Conservation (phyloP, 2,888 invertebrate species). For the Drepana falcataria region DNA sequence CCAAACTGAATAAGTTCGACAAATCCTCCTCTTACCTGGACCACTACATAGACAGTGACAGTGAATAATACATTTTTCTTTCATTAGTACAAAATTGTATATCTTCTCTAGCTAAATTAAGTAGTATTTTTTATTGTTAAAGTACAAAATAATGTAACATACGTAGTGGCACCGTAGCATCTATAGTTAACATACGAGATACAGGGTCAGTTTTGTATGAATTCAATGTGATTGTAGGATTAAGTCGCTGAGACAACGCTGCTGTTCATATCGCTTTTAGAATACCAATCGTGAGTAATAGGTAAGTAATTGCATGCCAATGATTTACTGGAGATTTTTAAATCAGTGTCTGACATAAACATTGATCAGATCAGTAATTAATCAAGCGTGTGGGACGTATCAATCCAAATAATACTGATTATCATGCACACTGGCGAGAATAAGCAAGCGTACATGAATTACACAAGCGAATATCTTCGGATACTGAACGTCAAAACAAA, state of each 20-base stretch:
- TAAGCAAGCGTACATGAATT: slow-evolving; percentile 25
- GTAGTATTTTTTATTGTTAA: slow-evolving; percentile 68
- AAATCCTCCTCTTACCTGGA: slow-evolving; percentile 77
- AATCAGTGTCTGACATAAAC: slow-evolving; percentile 24
- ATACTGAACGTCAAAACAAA: slow-evolving; percentile 36
- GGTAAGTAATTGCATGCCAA: slow-evolving; percentile 45
- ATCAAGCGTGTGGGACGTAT: slow-evolving; percentile 22
- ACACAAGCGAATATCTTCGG: slow-evolving; percentile 23
- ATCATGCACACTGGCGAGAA: slow-evolving; percentile 21
- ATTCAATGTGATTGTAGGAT: slow-evolving; percentile 78
- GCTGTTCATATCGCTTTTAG: slow-evolving; percentile 68
- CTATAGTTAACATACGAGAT: slow-evolving; percentile 71
- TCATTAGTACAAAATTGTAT: slow-evolving; percentile 73
- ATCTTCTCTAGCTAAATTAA: slow-evolving; percentile 59
- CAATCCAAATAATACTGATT: slow-evolving; percentile 19
- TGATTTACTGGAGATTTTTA: slow-evolving; percentile 6
- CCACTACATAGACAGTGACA: slow-evolving; percentile 73
- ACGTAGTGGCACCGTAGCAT: slow-evolving; percentile 62
- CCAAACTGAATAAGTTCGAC: slow-evolving; percentile 79
- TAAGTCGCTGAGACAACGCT: slow-evolving; percentile 66
- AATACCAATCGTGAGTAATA: slow-evolving; percentile 59
- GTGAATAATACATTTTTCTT: slow-evolving; percentile 46
- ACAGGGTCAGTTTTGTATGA: slow-evolving; percentile 79
- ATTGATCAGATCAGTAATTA: slow-evolving; percentile 18
- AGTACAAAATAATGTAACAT: slow-evolving; percentile 74